Evolutionary conservation across 1,140 invertebrate genomes (phyloP).

Genomic region (Magallana gigas): DNA sequence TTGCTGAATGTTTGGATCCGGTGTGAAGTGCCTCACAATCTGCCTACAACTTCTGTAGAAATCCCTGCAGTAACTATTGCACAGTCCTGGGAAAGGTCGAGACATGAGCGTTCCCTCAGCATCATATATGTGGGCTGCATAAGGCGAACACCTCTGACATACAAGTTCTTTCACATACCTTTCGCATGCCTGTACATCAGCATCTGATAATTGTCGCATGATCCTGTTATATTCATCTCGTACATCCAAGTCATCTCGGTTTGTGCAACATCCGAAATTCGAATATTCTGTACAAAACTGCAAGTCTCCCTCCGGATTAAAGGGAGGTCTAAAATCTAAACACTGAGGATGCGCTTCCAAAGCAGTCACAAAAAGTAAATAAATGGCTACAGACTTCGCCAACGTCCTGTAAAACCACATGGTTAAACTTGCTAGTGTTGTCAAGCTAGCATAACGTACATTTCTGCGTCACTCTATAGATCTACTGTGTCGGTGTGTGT

Average conservation of each 20-base stretch:
- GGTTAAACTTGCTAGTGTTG: background rate
- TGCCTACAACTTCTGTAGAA: constrained; percentile 65
- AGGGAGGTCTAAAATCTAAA: constrained; percentile 75
- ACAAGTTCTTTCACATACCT: constrained; percentile 64
- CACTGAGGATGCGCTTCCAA: constrained; percentile 73
- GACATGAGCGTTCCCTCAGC: constrained; percentile 63
- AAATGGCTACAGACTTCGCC: background rate
- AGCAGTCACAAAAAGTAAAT: background rate
- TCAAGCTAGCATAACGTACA: too few relatives aligned
- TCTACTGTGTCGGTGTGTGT: background rate
- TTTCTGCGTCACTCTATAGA: too few relatives aligned
- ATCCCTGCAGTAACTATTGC: constrained; percentile 64
- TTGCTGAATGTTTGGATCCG: constrained; percentile 40
- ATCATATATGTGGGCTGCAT: constrained; percentile 73
- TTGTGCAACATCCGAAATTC: constrained; percentile 73
- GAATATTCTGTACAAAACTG: constrained; percentile 73
- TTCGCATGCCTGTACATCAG: constrained; percentile 58
- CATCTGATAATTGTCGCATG: constrained; percentile 26
- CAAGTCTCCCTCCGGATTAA: constrained; percentile 57
- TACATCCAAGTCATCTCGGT: constrained; percentile 58
- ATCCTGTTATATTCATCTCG: constrained; percentile 52
- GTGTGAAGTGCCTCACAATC: constrained; percentile 62
- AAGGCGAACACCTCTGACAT: constrained; percentile 75
- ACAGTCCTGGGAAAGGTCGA: constrained; percentile 69
- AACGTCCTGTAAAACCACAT: background rate